Evolutionary conservation across 2,113 vertebrate species (phyloP).

Genomic region (Nasalis larvatus): DNA sequence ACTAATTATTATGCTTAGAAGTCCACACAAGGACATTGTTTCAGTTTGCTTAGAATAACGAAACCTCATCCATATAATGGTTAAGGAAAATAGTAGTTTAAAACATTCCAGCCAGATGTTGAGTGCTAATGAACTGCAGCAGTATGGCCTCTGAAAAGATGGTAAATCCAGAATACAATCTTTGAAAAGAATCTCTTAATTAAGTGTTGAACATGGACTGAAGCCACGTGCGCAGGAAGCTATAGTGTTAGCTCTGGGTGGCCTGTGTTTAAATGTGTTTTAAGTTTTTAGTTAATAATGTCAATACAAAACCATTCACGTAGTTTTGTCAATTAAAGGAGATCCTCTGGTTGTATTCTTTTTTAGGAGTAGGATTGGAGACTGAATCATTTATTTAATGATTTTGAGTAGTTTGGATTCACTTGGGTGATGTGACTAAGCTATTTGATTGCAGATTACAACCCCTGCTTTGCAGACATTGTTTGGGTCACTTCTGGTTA

Average conservation of each 20-base stretch:
- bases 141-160: constrained; percentile 72
- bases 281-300: constrained; percentile 50
- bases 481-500: constrained; percentile 54
- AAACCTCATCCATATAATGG: constrained; percentile 76
- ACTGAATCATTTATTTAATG: constrained; percentile 72
- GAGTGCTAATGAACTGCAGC: constrained; percentile 81
- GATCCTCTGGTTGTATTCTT: constrained; percentile 62
- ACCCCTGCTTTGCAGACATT: constrained; percentile 40
- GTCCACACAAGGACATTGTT: constrained; percentile 75
- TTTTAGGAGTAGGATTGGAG: constrained; percentile 67
- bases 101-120: constrained; percentile 82
- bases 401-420: constrained; percentile 69
- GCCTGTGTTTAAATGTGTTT: constrained; percentile 34
- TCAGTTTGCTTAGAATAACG: constrained; percentile 74
- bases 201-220: constrained; percentile 64
- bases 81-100: constrained; percentile 81
- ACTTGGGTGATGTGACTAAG: constrained; percentile 70
- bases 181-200: constrained; percentile 79
- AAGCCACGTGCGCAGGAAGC: constrained; percentile 66
- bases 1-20: constrained; percentile 79
- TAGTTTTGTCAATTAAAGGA: constrained; percentile 26
- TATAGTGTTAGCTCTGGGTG: constrained; percentile 25
- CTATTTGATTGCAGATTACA: constrained; percentile 65
- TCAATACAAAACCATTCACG: constrained; percentile 16
- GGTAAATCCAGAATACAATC: constrained; percentile 73